Percentiles rank a stretch among this genome's conserved stretches.
Conservation (phyloP, 2,888 invertebrate genomes). For the Pterostichus niger region DNA sequence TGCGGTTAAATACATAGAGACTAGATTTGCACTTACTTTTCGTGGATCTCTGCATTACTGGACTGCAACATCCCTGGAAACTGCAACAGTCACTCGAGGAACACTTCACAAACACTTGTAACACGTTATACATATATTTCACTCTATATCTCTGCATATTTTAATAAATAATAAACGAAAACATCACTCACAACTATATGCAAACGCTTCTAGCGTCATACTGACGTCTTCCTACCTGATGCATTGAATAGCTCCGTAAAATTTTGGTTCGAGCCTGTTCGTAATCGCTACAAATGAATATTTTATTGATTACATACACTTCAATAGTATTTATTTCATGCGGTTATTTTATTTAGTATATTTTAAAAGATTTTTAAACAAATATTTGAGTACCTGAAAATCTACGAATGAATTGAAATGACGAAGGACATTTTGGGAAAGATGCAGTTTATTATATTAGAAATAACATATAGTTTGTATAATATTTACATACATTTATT, state of each 20-base stretch:
- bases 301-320: too few species aligned
- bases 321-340: too few species aligned
- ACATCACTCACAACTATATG: neutral
- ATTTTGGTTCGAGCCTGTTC: constrained; percentile 1
- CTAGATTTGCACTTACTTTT: neutral
- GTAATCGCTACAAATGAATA: neutral
- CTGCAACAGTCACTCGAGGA: neutral
- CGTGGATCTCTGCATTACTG: neutral
- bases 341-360: too few species aligned
- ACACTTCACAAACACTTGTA: neutral
- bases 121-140: neutral
- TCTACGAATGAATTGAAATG: too few species aligned
- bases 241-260: neutral
- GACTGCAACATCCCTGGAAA: neutral
- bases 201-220: neutral
- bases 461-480: too few species aligned
- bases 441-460: too few species aligned
- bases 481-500: too few species aligned
- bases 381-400: too few species aligned
- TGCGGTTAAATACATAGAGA: neutral
- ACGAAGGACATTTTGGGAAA: too few species aligned
- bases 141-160: neutral
- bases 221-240: neutral
- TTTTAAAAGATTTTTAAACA: too few species aligned
- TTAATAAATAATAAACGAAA: neutral